Base-by-base conservation (phyloP, 2,888 invertebrate species). In the Teleogryllus oceanicus region DNA sequence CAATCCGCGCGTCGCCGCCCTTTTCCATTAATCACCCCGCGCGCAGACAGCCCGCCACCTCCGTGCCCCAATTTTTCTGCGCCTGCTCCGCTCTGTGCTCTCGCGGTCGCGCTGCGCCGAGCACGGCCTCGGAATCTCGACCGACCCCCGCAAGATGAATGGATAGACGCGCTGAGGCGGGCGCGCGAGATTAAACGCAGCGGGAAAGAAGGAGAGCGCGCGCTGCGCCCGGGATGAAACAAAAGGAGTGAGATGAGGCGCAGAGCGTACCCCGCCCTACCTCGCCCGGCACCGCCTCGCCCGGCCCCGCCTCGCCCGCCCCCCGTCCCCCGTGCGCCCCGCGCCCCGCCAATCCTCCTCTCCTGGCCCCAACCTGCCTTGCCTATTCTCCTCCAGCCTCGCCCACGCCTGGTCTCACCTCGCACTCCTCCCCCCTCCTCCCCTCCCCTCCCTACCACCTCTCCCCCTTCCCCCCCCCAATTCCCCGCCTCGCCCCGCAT, bases 11-110 rank as follows among this genome's bases (percentile, higher is more conserved):
- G 37, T 8, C 8, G 8, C 37, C 37, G 37, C n/a, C 62, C 62
- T 62, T 62, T 62, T 13, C 16, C 62, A 62, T 62, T 62, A 62
- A 13, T 62, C 62, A 62, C 62, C 62, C 16, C 62, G 62, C 62
- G 62, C 8, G 62, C 62, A n/a, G 62, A 62, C 16, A 62, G 16
- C 16, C n/a, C 62, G 62, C n/a, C 62, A n/a, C n/a, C 62, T 3
- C n/a, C 62, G 62, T 62, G 62, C 62, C 62, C 62, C 62, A 62
- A 62, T 62, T 62, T 13, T 62, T 62, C 62, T n/a, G 62, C 62
- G n/a, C 62, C 62, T 37, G 37, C 62, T 62, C 62, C 62, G 62
- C 62, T 37, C 37, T 5, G 62, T 16, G 62, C 13, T 10, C 62
- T 62, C 62, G 62, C 62, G 62, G 13, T n/a, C 16, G 62, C 62